Conservation (phyloP, 1,140 invertebrate genomes). For the Leptopilina clavipes region DNA sequence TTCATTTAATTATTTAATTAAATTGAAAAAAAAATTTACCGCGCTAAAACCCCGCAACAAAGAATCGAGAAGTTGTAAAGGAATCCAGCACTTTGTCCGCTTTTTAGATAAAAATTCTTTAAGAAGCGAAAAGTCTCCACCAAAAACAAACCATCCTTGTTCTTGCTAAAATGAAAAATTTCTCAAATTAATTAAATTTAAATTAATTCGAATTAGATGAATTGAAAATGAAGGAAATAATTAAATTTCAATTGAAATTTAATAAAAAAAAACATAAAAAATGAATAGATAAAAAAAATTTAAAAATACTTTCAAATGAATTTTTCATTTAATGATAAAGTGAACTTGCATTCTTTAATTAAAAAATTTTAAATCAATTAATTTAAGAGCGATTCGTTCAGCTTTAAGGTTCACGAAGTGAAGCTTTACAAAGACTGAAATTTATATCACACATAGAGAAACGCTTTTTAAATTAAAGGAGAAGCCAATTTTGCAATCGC, state of each 20-base stretch:
- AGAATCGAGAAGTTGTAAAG: slow-evolving; percentile 64
- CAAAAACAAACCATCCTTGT: slow-evolving; percentile 58
- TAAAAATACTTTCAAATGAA: not conserved
- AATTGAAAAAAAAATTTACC: slow-evolving; percentile 56
- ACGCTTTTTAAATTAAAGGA: slow-evolving; percentile 15
- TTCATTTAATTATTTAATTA: not conserved
- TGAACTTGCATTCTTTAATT: slow-evolving; percentile 4
- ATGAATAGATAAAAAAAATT: too few relatives aligned
- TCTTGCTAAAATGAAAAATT: slow-evolving; percentile 44
- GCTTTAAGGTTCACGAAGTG: not conserved
- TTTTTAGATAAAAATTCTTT: slow-evolving; percentile 63
- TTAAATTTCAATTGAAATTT: too few relatives aligned
- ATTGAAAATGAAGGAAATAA: not conserved
- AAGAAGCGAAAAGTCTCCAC: slow-evolving; percentile 68
- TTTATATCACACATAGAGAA: not conserved
- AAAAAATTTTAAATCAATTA: slow-evolving; percentile 34
- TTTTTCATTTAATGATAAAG: not conserved
- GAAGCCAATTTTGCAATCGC: not conserved
- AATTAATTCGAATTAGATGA: not conserved
- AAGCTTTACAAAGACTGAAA: not conserved
- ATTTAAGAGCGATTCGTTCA: not conserved
- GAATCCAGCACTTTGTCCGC: slow-evolving; percentile 52
- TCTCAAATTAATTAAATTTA: slow-evolving; percentile 35
- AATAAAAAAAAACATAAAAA: too few relatives aligned
- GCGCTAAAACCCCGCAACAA: slow-evolving; percentile 71